Evolutionary conservation across 2,888 invertebrate species (phyloP).

Genomic region (Conops quadrifasciatus): DNA sequence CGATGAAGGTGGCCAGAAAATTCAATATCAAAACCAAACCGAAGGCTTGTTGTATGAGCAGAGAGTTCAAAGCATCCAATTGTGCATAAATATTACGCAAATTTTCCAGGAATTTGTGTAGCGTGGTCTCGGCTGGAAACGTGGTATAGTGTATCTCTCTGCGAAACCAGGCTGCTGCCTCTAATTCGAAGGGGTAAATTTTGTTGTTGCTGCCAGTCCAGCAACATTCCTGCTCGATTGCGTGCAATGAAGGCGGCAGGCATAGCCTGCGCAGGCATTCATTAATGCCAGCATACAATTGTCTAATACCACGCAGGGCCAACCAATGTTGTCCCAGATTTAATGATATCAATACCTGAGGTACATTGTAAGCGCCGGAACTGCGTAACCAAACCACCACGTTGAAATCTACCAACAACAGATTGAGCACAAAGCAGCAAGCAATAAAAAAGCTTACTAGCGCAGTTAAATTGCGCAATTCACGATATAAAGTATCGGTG

Average conservation of each 20-base stretch:
- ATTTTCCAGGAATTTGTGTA: slow-evolving; percentile 34
- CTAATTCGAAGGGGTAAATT: background rate
- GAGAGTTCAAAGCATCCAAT: slow-evolving; percentile 37
- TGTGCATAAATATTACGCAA: slow-evolving; percentile 37
- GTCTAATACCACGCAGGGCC: slow-evolving; percentile 34
- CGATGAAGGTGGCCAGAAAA: slow-evolving; percentile 40
- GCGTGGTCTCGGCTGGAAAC: slow-evolving; percentile 5
- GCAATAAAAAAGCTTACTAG: slow-evolving; percentile 18
- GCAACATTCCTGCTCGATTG: background rate
- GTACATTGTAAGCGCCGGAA: slow-evolving; percentile 38
- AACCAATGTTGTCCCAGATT: slow-evolving; percentile 45
- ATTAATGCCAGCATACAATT: slow-evolving; percentile 13
- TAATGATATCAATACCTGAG: slow-evolving; percentile 40
- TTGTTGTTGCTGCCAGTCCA: background rate
- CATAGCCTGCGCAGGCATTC: background rate
- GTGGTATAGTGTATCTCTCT: slow-evolving; percentile 34
- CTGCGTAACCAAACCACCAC: slow-evolving; percentile 15
- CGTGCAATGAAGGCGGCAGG: background rate
- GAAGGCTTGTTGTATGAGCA: slow-evolving; percentile 35
- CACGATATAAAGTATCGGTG: slow-evolving; percentile 8
- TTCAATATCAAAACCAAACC: slow-evolving; percentile 41
- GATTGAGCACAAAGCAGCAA: slow-evolving; percentile 29
- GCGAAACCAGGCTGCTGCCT: slow-evolving; percentile 35
- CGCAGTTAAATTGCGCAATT: slow-evolving; percentile 27
- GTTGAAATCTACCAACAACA: slow-evolving; percentile 1